Conservation (phyloP, 2,797 vertebrate species). For the Meriones psammophilus region DNA sequence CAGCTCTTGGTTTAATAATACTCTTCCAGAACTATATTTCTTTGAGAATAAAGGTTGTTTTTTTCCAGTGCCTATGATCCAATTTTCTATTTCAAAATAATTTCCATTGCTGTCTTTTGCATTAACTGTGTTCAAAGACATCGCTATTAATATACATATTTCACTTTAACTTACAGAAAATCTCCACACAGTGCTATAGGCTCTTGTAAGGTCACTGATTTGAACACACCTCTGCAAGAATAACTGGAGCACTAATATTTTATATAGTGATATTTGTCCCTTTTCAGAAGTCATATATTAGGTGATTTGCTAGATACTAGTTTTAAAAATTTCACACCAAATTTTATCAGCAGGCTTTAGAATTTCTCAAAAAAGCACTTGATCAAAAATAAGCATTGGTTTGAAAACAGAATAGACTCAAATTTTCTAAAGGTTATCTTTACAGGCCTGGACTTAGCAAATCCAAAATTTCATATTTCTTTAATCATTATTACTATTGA, state of each 20-base stretch:
- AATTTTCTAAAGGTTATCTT: neutral
- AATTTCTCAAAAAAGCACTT: neutral
- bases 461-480: neutral
- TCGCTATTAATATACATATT: neutral
- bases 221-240: neutral
- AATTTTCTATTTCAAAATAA: slow-evolving; percentile 25
- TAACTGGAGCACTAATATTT: neutral
- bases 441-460: neutral
- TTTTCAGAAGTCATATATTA: neutral
- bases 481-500: neutral
- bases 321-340: neutral
- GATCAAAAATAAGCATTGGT: neutral
- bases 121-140: slow-evolving; percentile 2
- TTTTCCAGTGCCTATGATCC: neutral
- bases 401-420: neutral
- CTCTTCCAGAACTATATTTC: neutral
- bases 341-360: neutral
- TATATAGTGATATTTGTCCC: neutral
- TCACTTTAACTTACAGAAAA: neutral
- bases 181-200: neutral
- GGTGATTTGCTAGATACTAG: neutral
- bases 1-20: neutral
- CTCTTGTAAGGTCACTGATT: neutral
- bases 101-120: neutral
- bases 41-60: neutral